Percentiles rank a stretch among this genome's conserved stretches.
Conservation (phyloP, 2,113 vertebrate genomes). For the Chrysochloris asiatica region DNA sequence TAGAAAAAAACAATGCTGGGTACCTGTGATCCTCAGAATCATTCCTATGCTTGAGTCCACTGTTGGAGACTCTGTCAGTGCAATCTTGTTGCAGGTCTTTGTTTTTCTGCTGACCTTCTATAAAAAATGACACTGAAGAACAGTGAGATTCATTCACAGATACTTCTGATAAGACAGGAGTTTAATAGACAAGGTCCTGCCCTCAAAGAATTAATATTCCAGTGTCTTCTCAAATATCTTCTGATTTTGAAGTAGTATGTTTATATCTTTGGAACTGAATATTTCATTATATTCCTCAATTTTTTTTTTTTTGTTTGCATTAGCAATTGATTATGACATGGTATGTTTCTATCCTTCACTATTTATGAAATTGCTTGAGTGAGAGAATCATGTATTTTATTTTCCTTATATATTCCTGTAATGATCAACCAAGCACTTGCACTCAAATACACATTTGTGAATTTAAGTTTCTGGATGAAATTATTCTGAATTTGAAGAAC, state of each 20-base stretch:
- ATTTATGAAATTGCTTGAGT: conserved; percentile 5
- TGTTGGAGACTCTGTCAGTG: too few species aligned
- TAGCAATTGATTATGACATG: conserved; percentile 6
- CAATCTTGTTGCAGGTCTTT: too few species aligned
- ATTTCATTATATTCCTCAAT: background rate
- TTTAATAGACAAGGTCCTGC: background rate
- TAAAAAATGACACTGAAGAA: background rate
- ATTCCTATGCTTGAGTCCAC: too few species aligned
- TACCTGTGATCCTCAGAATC: too few species aligned
- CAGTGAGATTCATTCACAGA: background rate
- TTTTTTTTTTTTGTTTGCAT: too few species aligned
- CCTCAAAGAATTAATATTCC: background rate
- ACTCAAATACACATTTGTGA: background rate
- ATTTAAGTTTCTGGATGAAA: conserved; percentile 37
- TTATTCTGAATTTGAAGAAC: conserved; percentile 36
- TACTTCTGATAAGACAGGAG: background rate
- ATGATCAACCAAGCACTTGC: background rate
- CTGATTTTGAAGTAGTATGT: background rate
- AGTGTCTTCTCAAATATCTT: conserved; percentile 24
- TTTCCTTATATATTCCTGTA: background rate
- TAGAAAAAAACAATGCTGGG: too few species aligned
- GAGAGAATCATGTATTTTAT: background rate
- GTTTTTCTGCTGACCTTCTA: too few species aligned
- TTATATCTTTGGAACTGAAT: conserved; percentile 16
- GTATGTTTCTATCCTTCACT: background rate